Base-by-base conservation (phyloP, 2,888 invertebrate genomes). In the Phrixothrix hirtus region DNA sequence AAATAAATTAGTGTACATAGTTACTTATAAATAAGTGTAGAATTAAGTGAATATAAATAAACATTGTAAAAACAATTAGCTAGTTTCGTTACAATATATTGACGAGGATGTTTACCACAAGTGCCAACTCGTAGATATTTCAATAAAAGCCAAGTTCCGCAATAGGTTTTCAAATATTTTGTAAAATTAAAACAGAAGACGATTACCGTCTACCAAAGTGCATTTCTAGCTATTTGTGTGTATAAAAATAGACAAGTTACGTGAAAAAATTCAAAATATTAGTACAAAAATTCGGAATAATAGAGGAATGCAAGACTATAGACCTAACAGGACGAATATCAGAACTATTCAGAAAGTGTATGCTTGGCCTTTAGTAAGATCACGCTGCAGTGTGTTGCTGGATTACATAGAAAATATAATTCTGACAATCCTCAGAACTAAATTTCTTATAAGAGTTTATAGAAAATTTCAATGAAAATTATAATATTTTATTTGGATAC, bases 191-290 rank as follows among this genome's bases (percentile, higher is more conserved):
- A 16, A 1, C 15, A 35, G 2, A 14, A 11, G n/a, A 35, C 35
- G n/a, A 13, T 16, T 15, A 14, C 7, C 1, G 16, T 35, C 3
- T 35, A 16, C n/a, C 12, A 13, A 16, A 7, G 2, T 14, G 16
- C 35, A 35, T 35, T 35, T 35, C 15, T 35, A 16, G 25, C 37
- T 37, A 17, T 21, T 10, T 25, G 11, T 9, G 37, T n/a, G 37
- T 12, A 16, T 21, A 17, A 6, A 11, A 25, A 2, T 21, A 4
- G 2, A 3, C 21, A 37, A 13, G 16, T 25, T 25, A 1, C 6
- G 37, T 11, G 10, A 12, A 25, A 37, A 25, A 21, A 16, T 35
- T 13, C 16, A 7, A n/a, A 13, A 35, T 3, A 2, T n/a, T n/a
- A n/a, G 11, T 5, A 11, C 7, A 29, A 2, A 3, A 3, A 2